A percentile compares a stretch with the other conserved stretches of the same genome.
phyloP scores from a whole-genome alignment of 2,888 invertebrate species.

The Sisyra nigra region DNA sequence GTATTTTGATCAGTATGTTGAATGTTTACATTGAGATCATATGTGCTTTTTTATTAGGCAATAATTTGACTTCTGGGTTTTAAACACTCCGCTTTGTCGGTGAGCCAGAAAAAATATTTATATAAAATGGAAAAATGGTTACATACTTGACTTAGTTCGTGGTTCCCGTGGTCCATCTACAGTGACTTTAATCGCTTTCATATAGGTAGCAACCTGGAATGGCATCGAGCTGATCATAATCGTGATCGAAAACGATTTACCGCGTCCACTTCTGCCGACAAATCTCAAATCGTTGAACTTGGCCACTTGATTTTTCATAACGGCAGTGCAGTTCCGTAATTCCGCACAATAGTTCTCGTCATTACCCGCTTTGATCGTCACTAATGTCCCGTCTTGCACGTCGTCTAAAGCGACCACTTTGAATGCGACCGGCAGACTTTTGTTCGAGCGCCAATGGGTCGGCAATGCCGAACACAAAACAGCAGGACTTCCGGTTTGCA shows the following conservation, averaged over 20 bases:
- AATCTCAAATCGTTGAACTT: conserved; percentile 98
- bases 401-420: conserved; percentile 90
- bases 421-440: conserved; percentile 90
- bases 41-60: background rate
- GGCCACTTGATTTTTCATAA: conserved; percentile 96
- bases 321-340: conserved; percentile 79
- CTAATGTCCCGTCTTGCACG: conserved; percentile 84
- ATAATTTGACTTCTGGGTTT: background rate
- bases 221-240: conserved; percentile 75
- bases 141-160: conserved; percentile 91
- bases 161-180: conserved; percentile 98
- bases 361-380: conserved; percentile 89
- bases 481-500: conserved; percentile 89
- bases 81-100: background rate
- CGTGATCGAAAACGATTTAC: conserved; percentile 89
- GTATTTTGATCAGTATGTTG: too few species aligned
- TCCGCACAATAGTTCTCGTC: conserved; percentile 97
- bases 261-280: conserved; percentile 92
- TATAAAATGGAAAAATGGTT: conserved; percentile 5
- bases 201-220: conserved; percentile 81
- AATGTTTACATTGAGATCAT: too few species aligned
- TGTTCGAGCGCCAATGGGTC: conserved; percentile 94
- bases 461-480: conserved; percentile 90
- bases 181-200: conserved; percentile 96
- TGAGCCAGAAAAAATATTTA: background rate